Conservation (phyloP, 2,888 invertebrate species). For the Agrochola lota region DNA sequence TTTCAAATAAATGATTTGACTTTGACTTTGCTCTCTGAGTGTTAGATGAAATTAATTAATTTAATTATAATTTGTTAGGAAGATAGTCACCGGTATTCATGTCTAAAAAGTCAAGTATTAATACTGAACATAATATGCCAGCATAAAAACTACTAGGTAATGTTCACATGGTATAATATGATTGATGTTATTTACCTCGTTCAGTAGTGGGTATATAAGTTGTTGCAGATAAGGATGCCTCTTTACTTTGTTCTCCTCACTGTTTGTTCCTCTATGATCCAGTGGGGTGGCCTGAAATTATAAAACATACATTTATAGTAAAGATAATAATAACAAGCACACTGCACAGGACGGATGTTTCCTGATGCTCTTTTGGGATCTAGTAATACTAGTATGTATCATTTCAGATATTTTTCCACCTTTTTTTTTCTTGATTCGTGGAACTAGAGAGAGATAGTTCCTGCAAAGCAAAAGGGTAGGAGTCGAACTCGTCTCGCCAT, state of each 20-base stretch:
- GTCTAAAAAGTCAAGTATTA: no score
- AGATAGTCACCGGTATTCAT: no score
- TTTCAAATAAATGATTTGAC: no score
- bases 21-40: no score
- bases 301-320: constrained; percentile 8
- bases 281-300: constrained; percentile 85
- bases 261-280: constrained; percentile 88
- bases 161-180: no score
- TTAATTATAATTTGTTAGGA: no score
- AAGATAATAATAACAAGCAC: not conserved
- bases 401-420: not conserved
- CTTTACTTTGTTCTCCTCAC: constrained; percentile 86
- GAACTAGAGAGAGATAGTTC: no score
- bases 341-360: not conserved
- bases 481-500: no score
- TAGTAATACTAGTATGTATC: not conserved
- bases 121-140: no score
- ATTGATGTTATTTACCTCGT: no score
- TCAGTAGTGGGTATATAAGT: constrained; percentile 87
- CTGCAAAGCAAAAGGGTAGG: not conserved
- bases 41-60: no score
- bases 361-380: not conserved
- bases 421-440: not conserved
- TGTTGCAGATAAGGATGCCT: constrained; percentile 88
- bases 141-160: no score